These are phyloP conservation scores for Gasteruption jaculator DNA, from an alignment of 2,888 invertebrate genomes.

Conservation along the genomic window DNA sequence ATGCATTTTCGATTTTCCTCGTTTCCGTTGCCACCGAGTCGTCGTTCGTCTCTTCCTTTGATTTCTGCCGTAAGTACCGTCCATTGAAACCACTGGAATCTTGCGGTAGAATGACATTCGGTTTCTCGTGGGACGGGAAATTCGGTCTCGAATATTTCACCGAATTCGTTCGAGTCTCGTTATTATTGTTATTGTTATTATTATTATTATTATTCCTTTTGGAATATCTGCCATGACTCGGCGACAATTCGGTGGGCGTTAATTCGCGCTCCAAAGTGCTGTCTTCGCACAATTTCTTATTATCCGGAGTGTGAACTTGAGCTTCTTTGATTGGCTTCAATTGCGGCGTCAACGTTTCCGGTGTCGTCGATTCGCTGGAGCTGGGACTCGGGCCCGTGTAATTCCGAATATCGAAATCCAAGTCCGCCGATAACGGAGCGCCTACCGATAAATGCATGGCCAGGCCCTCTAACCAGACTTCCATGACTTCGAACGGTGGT, in stretches of 20 bases:
- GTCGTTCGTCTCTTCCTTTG: conserved; percentile 25
- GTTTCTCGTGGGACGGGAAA: conserved; percentile 27
- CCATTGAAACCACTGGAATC: conserved; percentile 32
- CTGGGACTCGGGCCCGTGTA: conserved; percentile 61
- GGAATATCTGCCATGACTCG: too few relatives aligned
- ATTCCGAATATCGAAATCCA: conserved; percentile 72
- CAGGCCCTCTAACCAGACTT: conserved; percentile 82
- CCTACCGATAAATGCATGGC: conserved; percentile 68
- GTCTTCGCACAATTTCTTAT: conserved; percentile 46
- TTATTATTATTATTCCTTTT: neutral
- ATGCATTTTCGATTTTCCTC: conserved; percentile 36
- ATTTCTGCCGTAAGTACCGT: conserved; percentile 33
- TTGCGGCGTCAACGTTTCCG: conserved; percentile 56
- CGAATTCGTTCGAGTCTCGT: too few relatives aligned
- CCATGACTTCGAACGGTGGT: conserved; percentile 84
- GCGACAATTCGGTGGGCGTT: too few relatives aligned
- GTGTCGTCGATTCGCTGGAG: conserved; percentile 60
- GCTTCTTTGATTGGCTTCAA: conserved; percentile 58
- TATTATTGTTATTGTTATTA: conserved; percentile 1
- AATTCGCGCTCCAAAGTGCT: conserved; percentile 45
- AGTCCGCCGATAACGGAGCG: conserved; percentile 61
- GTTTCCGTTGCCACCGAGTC: conserved; percentile 24
- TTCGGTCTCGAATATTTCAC: conserved; percentile 36
- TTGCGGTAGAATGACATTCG: conserved; percentile 30
- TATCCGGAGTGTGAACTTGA: conserved; percentile 46